phyloP scores from a whole-genome alignment of 2,888 invertebrate genomes.

The Cenopis cana region DNA sequence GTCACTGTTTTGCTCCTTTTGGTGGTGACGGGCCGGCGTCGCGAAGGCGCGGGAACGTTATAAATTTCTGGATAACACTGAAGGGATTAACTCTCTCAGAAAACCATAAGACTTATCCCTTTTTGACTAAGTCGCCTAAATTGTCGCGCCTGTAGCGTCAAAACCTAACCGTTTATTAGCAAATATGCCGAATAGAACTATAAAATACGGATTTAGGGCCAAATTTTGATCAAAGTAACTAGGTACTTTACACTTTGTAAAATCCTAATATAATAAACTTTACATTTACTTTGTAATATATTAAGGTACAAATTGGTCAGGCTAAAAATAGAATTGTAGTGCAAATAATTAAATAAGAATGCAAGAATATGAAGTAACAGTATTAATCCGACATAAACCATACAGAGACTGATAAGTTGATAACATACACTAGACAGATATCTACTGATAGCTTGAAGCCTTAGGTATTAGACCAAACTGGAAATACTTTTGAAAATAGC shows the following conservation, averaged over 20 bases:
- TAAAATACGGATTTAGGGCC: slow-evolving; percentile 10
- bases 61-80: slow-evolving; percentile 72
- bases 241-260: background rate
- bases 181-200: slow-evolving; percentile 18
- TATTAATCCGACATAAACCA: too few species aligned
- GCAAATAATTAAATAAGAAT: background rate
- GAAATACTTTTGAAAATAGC: too few species aligned
- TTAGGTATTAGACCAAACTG: too few species aligned
- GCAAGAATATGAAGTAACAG: too few species aligned
- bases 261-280: too few species aligned
- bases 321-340: background rate
- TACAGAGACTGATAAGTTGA: too few species aligned
- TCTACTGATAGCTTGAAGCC: too few species aligned
- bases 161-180: slow-evolving; percentile 38
- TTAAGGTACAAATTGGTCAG: background rate
- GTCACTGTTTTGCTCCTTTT: slow-evolving; percentile 80
- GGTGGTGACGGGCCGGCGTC: slow-evolving; percentile 62
- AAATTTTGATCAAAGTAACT: background rate
- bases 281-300: background rate
- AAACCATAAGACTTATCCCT: background rate
- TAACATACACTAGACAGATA: too few species aligned
- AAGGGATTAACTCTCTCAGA: slow-evolving; percentile 15
- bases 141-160: slow-evolving; percentile 36
- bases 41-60: slow-evolving; percentile 58
- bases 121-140: background rate